Base-by-base conservation (phyloP, 2,797 vertebrate genomes). In the Acestrorhynchus altus region DNA sequence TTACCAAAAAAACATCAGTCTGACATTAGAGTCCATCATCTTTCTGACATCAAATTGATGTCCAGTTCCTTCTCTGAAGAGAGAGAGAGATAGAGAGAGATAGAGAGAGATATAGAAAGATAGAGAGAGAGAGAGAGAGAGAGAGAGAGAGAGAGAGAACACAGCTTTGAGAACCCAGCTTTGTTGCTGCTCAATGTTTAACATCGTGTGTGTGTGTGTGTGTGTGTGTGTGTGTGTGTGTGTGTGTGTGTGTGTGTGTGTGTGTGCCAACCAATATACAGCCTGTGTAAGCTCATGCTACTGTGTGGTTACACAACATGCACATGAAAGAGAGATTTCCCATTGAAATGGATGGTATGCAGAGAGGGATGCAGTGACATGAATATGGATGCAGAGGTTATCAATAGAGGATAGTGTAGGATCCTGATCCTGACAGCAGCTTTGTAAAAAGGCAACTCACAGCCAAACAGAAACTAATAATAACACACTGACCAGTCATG, bases 301-400 rank as follows among this genome's bases (percentile, higher is more conserved):
- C 28, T 20, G 22, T 71, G 59, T 31, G 49, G 39, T 65, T 57
- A 57, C 40, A 10, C 56, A 71, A 44, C 47, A 61, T 26, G n/a
- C 59, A 69, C 63, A 61, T 69, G 49, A 56, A 77, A 68, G 46
- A 11, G 39, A 63, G 47, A 77, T 69, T 72, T 72, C 74, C 31
- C 72, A 81, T 81, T 77, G 12, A 61, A 81, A 68, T 68, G 15
- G 46, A 18, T 39, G 40, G 47, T 57, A 56, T 65, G 52, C 49
- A 65, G 24, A 72, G 46, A 61, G 1, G 31, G 18, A 24, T 70
- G 65, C 20, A 42, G 60, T 11, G 5, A 68, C 65, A 70, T 77
- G 60, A 72, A 72, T 72, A 78, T 72, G 68, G 26, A 69, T 51
- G 54, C 4, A 24, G 64, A 15, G 47, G 28, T 49, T 68, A 68